phyloP scores from a whole-genome alignment of 2,888 invertebrate genomes.

The Melolontha melolontha region DNA sequence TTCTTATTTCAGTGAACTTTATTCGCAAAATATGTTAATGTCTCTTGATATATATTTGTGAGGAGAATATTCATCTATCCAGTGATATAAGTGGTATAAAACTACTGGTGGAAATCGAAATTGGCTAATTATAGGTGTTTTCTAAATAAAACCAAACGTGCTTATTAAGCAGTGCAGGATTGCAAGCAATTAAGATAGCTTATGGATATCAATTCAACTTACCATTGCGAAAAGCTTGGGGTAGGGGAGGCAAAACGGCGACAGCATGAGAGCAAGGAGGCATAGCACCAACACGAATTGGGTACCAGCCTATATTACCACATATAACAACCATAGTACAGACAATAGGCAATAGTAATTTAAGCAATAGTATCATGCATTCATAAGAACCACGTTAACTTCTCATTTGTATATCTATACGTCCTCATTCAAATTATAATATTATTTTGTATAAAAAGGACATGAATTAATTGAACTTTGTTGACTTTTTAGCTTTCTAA shows the following conservation, averaged over 20 bases:
- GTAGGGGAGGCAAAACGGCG: conserved; percentile 73
- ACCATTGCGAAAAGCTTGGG: conserved; percentile 65
- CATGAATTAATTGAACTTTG: too few species aligned
- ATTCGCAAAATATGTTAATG: too few species aligned
- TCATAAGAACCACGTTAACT: background rate
- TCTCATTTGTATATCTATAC: too few species aligned
- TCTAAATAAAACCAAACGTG: conserved; percentile 35
- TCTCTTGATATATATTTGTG: too few species aligned
- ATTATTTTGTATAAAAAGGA: too few species aligned
- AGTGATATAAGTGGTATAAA: background rate
- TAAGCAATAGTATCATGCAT: conserved; percentile 2
- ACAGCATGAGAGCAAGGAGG: conserved; percentile 71
- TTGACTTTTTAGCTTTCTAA: too few species aligned
- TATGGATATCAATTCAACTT: conserved; percentile 51
- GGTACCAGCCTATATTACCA: conserved; percentile 63
- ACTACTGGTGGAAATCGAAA: background rate
- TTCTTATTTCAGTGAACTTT: too few species aligned
- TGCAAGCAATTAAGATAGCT: conserved; percentile 23
- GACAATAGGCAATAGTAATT: conserved; percentile 8
- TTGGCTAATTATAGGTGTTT: background rate
- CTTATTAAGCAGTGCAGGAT: conserved; percentile 38
- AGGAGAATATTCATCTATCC: too few species aligned
- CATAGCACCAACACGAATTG: conserved; percentile 62
- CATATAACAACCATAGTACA: conserved; percentile 54
- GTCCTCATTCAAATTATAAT: too few species aligned